Evolutionary conservation across 2,797 vertebrate species (phyloP), one percentile per base, ranked within the genome.

Genomic region (Pelobates cultripes): DNA sequence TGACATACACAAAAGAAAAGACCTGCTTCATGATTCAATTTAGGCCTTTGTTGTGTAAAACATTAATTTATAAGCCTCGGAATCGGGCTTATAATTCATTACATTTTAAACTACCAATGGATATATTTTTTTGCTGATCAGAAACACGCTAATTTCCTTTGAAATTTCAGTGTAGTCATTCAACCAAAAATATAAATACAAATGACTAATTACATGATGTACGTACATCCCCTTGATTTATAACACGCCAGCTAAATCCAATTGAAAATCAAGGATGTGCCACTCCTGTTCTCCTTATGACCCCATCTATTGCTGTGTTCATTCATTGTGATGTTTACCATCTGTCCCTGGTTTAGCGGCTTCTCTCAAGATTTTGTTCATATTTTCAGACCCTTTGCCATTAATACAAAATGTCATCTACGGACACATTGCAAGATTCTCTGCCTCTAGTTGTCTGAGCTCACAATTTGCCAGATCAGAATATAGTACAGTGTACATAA

Each of bases 251-350:
- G 15, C 68, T 70, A 43, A 66, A 77, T 71, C 41, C 28, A 42
- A 64, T 55, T 82, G 14, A n/a, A 69, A 72, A 82, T 70, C 70
- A 64, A 60, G 28, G 45, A 70, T 76, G 80, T 43, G 42, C 64
- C 74, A 51, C 71, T 82, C 43, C 4, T 12, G 47, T n/a, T n/a
- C 64, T 61, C 28, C 73, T 70, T 71, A 70, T 77, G 43, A 70
- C 55, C 53, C 57, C 70, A 44, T 45, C 47, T 70, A 57, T 42
- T 70, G 55, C 45, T 28, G 60, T 47, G n/a, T 64, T 75, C 66
- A 41, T 71, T 45, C 72, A 43, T 84, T 79, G 55, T 79, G 57
- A 12, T 44, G 10, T 73, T 51, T 43, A 53, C 82, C 82, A 84
- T 79, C 77, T 84, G 77, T 71, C 71, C 68, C 64, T 7, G 55